Base-by-base conservation (phyloP, 1,140 invertebrate species). In the Drosophila pseudoananassae region DNA sequence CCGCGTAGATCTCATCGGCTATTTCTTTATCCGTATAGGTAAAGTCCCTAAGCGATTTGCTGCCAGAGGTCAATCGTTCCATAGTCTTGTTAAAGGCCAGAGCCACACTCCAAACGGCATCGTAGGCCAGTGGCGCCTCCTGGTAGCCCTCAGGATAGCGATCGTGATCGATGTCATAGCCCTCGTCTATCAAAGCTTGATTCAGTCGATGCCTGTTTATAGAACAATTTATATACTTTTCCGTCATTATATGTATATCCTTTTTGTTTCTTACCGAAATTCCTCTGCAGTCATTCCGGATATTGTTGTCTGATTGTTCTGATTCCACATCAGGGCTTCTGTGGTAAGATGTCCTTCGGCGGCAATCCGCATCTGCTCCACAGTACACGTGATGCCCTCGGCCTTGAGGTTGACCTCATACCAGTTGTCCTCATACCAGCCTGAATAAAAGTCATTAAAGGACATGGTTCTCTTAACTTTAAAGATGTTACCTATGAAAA, bases 361-460 rank as follows among this genome's bases (percentile, higher is more conserved):
- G 0, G 98, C 99, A 63, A 95, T 94, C 45, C 95, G 92, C 97
- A 99, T 98, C 92, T 99, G 94, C 76, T 99, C 97, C 38, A 94
- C 94, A 0, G 98, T 99, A 91, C 99, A 99, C 64, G 98, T 96
- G 25, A 99, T 96, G 14, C 95, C 95, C 91, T 98, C 97, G 50
- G 97, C 96, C 60, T 97, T 95, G n/a, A 98, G 91, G 82, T 97
- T 96, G 0, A 95, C 94, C 85, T 97, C 96, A 91, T 98, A 99
- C 99, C 99, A 99, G 88, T 99, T 98, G 91, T 99, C 98, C 89
- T 99, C 98, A 92, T 99, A 99, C 99, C 99, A 99, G 43, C 97
- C 96, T 97, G 65, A 73, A n/a, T 3, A 27, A 33, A 2, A 17
- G 8, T 12, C 14, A 43, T 43, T 17, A 43, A 43, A 43, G 14